Conservation (phyloP, 2,113 vertebrate species). For the Varanus komodoensis region DNA sequence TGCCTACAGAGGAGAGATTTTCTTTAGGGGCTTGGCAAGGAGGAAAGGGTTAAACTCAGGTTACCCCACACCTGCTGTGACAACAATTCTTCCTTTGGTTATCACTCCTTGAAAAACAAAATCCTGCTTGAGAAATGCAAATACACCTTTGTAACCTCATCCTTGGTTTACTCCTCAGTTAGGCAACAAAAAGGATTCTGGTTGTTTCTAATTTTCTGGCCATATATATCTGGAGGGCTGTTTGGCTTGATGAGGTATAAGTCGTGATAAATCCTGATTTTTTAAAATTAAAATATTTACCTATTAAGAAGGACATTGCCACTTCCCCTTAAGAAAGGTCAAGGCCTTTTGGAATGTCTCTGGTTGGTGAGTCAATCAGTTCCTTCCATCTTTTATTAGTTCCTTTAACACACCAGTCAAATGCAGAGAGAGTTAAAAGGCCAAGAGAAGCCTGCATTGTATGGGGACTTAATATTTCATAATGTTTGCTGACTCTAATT, state of each 20-base stretch:
- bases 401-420: neutral
- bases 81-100: neutral
- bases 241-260: neutral
- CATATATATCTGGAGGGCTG: neutral
- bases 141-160: neutral
- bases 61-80: neutral
- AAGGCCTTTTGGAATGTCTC: constrained; percentile 2
- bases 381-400: neutral
- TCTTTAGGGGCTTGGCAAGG: neutral
- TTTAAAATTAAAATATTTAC: neutral
- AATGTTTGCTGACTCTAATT: neutral
- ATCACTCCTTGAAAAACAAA: neutral
- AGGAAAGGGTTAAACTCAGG: neutral
- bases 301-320: neutral
- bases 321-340: neutral
- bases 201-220: neutral
- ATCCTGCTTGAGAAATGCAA: too few species aligned
- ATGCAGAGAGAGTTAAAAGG: neutral
- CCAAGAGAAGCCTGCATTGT: neutral
- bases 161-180: neutral
- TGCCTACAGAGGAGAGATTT: neutral
- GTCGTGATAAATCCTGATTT: neutral
- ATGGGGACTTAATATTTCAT: neutral
- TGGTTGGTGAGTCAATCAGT: neutral
- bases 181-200: neutral